Evolutionary conservation across 35 echinoderm and acorn worm genomes (phyloP).

Genomic region (Ophiothrix spiculata): DNA sequence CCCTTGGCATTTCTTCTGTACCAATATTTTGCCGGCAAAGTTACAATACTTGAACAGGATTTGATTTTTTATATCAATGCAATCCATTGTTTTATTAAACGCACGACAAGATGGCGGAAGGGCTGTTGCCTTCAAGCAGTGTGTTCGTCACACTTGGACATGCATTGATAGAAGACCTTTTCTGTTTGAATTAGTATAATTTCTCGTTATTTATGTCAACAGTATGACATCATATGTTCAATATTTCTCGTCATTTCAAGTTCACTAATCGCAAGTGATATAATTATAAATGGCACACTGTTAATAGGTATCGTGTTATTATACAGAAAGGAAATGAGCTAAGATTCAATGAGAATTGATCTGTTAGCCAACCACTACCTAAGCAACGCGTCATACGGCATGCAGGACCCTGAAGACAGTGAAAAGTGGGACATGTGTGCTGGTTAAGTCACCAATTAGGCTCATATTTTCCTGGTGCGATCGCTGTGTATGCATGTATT

Average conservation of each 20-base stretch:
- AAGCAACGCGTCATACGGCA: not conserved
- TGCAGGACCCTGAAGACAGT: not conserved
- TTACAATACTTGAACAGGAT: not conserved
- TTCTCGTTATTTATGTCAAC: not conserved
- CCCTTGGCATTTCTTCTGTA: not conserved
- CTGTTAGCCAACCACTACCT: not conserved
- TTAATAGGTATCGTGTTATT: not conserved
- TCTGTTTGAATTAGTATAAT: not conserved
- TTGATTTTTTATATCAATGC: not conserved
- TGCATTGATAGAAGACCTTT: not conserved
- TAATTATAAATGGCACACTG: not conserved
- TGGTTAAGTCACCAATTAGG: not conserved
- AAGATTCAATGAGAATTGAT: not conserved
- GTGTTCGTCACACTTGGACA: not conserved
- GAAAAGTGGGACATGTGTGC: not conserved
- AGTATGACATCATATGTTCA: not conserved
- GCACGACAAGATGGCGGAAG: not conserved
- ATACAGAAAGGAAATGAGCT: conserved; percentile 9
- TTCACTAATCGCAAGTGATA: too few species aligned
- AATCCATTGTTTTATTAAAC: not conserved
- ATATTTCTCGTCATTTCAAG: not conserved
- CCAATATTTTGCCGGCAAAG: not conserved
- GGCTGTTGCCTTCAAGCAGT: not conserved
- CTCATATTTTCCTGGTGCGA: not conserved
- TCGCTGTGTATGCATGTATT: not conserved